phyloP scores from a whole-genome alignment of 2,888 invertebrate genomes.

The Agrilus biguttatus region DNA sequence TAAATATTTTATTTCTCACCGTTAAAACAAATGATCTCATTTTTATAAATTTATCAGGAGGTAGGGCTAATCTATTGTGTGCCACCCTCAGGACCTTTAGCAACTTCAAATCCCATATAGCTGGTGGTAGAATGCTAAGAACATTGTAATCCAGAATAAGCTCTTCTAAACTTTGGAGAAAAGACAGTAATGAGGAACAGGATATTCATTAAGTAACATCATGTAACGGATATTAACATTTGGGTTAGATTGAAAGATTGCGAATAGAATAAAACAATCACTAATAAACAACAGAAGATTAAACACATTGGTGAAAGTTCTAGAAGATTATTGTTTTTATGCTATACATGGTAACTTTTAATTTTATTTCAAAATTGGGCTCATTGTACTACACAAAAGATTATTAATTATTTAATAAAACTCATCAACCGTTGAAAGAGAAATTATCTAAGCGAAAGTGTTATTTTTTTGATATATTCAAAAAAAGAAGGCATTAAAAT shows the following conservation, averaged over 20 bases:
- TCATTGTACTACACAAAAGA: no score
- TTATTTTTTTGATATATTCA: no score
- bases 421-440: no score
- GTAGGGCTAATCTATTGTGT: conserved; percentile 36
- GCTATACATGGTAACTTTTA: no score
- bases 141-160: conserved; percentile 59
- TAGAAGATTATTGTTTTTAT: no score
- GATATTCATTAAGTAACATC: neutral
- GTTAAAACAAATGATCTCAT: conserved; percentile 41
- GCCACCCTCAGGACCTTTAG: conserved; percentile 45
- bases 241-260: neutral
- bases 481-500: no score
- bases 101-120: conserved; percentile 42
- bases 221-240: neutral
- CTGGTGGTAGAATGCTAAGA: conserved; percentile 45
- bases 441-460: no score
- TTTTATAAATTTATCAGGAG: conserved; percentile 35
- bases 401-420: no score
- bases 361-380: no score
- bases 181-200: conserved; percentile 16
- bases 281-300: no score
- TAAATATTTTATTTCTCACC: conserved; percentile 24
- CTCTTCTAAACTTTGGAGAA: conserved; percentile 49
- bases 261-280: no score
- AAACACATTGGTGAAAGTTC: no score